Evolutionary conservation across 2,797 vertebrate species (phyloP).

Genomic region (Artibeus lituratus): DNA sequence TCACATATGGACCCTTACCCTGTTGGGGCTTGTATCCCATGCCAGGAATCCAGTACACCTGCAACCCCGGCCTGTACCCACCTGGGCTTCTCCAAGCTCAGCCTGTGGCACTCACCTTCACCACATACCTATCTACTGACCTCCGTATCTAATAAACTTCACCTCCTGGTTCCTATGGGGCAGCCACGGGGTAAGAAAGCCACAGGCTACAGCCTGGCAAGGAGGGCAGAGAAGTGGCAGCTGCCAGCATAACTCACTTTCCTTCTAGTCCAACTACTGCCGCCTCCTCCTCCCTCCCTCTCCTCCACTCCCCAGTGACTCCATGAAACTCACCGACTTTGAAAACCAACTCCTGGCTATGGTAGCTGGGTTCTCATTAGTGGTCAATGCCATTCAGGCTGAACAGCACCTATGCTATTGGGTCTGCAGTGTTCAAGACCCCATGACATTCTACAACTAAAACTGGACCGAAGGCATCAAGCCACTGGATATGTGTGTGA

Average conservation of each 20-base stretch:
- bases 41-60: not conserved
- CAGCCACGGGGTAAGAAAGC: not conserved
- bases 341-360: not conserved
- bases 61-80: not conserved
- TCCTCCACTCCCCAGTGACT: not conserved
- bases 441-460: not conserved
- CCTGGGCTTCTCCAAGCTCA: not conserved
- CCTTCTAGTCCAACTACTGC: not conserved
- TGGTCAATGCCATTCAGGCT: not conserved
- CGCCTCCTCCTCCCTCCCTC: not conserved
- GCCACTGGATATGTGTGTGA: not conserved
- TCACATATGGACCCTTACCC: not conserved
- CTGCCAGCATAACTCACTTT: not conserved
- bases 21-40: not conserved
- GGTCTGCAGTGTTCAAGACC: not conserved
- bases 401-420: not conserved
- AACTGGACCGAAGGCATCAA: not conserved
- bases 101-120: not conserved
- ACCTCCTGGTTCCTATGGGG: not conserved
- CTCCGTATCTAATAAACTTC: not conserved
- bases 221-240: not conserved
- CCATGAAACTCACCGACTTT: not conserved
- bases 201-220: not conserved
- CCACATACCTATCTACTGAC: not conserved
- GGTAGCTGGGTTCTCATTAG: not conserved